Evolutionary conservation across 2,888 invertebrate species (phyloP), one percentile per base, ranked within the genome.

Genomic region (Chaitophorus viminalis): DNA sequence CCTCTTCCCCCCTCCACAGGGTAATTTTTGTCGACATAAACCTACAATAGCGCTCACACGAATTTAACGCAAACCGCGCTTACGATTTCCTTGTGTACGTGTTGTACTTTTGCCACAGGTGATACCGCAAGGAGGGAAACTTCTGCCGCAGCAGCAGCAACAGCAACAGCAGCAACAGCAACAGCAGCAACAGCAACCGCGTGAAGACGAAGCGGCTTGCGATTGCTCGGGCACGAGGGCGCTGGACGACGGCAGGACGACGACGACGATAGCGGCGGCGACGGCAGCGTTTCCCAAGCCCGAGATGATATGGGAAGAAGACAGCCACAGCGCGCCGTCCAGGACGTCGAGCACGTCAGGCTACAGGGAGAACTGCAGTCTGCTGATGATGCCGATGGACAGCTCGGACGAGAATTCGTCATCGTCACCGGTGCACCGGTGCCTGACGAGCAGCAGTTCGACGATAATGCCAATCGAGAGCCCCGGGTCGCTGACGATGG

Each of bases 351-450:
- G 91, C 95, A 95, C 91, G 94, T 93, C 90, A 92, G 89, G 91
- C 31, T 91, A 91, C 89, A 89, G 91, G 31, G 93, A 93, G 90
- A 93, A 93, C 91, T 93, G 93, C 92, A 93, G 93, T 91, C 93
- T 94, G 90, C 94, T 94, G 89, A 92, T 93, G 89, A 93, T 94
- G 65, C 91, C 21, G 93, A 93, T 89, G 68, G 89, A 84, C 33
- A 89, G 89, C 68, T 89, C 89, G 25, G 76, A 81, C 72, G 89
- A 89, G 31, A 81, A 46, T 31, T 74, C 86, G 36, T 79, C 74
- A 31, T 72, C 87, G 65, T 79, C 87, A 18, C 74, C 79, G 31
- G 60, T 29, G 3, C 86, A 74, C 14, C 84, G 29, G 2, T 81
- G 87, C 39, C 65, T 87, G 31, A 87, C 87, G 9, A 75, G 74